Base-by-base conservation (phyloP, 2,113 vertebrate genomes). In the Cyprinodon brontotheroides region DNA sequence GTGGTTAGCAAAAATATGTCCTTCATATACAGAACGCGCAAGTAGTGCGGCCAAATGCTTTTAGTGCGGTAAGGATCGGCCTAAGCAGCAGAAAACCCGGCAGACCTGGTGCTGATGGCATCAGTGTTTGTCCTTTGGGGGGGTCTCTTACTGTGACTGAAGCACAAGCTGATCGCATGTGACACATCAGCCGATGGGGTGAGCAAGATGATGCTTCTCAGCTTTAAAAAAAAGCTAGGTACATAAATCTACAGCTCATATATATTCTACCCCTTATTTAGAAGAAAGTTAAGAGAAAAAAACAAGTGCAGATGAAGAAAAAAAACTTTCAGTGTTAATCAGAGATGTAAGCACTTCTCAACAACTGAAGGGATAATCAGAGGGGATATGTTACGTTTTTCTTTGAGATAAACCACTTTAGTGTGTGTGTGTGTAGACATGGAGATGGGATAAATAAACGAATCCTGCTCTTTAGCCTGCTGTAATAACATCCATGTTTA, bases 101-200 rank as follows among this genome's bases (percentile, higher is more conserved):
- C 78, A 65, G 76, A 84, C 80, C 84, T 74, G 80, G 45, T 65
- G 80, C 83, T 72, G 77, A 80, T 61, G 66, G 78, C 69, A 75
- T 86, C 81, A 75, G 69, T 72, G 65, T 68, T 63, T 82, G 83
- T 86, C 70, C 78, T 79, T 67, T 40, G 50, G 77, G 84, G 87
- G 88, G 75, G 79, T 86, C 80, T 88, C 78, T 86, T 77, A 85
- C 89, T 89, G 89, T 86, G 87, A 91, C 84, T 77, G 80, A 91
- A 90, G 89, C 92, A 92, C 92, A 92, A 91, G 81, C 85, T 80
- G 88, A 87, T 79, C 86, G 90, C 90, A 90, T 93, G 90, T 66
- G 79, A 80, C 17, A 63, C 79, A 70, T 77, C 83, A 63, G 80
- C 84, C 77, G 47, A 68, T 8, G 37, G 74, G 83, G 68, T 65